Base-by-base conservation (phyloP, 2,113 vertebrate genomes). In the Calyptomena viridis region DNA sequence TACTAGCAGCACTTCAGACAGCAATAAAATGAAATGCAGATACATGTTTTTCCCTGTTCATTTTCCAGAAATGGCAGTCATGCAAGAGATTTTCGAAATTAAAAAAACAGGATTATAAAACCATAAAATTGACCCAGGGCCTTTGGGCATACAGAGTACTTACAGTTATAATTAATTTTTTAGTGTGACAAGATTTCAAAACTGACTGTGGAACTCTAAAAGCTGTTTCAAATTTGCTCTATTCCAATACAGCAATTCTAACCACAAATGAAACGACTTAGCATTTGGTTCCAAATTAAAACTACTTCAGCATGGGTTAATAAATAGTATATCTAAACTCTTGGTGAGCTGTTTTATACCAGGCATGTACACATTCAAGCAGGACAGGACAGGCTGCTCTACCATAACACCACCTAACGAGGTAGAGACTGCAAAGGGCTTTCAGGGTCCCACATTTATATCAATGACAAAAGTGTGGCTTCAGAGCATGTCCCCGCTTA, bases 1-100 rank as follows among this genome's bases (percentile, higher is more conserved):
- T 4, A 60, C 28, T 42, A 85, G 71, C 33, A 90, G 50, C 24
- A 81, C 33, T 90, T 95, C 46, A 83, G 63, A 94, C 18, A 71
- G 72, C 39, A 92, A 59, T 71, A 84, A 77, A 96, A 93, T 35
- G 14, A 93, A 93, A 95, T n/a, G 56, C 89, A 90, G 73, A 90
- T 31, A 67, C 30, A 71, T 44, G 40, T 63, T 91, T 76, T 84
- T 47, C 69, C 52, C 80, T 75, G 49, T 84, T 87, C 47, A 60
- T 73, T 91, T 81, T 40, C 27, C 40, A 63, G 44, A 91, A 89
- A 15, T 30, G n/a, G 56, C 60, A 89, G 69, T 88, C 84, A 91
- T 17, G 47, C 85, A 82, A 33, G 33, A 89, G 47, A 87, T 47
- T 60, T 85, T 77, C 64, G 64, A 94, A 95, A 83, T 76, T 71